Evolutionary conservation across 2,888 invertebrate species (phyloP).

Genomic region (Dynastes grantii): DNA sequence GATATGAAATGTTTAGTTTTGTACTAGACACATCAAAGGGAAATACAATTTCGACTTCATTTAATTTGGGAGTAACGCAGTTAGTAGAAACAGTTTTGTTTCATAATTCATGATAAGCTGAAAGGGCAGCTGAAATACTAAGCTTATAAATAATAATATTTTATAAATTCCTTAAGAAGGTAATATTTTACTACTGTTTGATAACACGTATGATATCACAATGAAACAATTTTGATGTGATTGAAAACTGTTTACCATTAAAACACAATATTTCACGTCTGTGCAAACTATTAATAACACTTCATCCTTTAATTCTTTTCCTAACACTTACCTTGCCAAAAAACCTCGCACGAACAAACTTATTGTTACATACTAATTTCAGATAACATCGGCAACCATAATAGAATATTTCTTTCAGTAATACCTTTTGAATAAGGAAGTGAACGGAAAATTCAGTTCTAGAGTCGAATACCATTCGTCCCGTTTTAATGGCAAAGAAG

Average conservation of each 20-base stretch:
- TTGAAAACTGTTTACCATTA: slow-evolving; percentile 13
- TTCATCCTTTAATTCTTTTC: slow-evolving; percentile 3
- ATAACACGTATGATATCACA: no score
- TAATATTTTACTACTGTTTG: no score
- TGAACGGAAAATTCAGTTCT: slow-evolving; percentile 9
- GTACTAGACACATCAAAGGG: no score
- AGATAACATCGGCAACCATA: slow-evolving; percentile 36
- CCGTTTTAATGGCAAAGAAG: slow-evolving; percentile 42
- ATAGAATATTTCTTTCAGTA: slow-evolving; percentile 20
- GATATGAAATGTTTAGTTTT: no score
- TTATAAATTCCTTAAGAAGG: no score
- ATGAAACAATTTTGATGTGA: no score
- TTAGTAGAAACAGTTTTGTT: no score
- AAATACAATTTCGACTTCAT: no score
- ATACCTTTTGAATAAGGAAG: background rate
- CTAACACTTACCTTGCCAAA: background rate
- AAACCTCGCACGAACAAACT: background rate
- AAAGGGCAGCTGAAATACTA: no score
- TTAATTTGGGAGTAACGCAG: no score
- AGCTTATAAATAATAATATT: no score
- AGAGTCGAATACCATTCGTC: slow-evolving; percentile 35
- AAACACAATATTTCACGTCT: slow-evolving; percentile 1
- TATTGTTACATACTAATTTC: slow-evolving; percentile 22
- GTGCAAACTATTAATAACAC: background rate
- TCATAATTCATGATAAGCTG: no score